Evolutionary conservation across 1,140 invertebrate species (phyloP), one percentile per base, ranked within the genome.

Genomic region (Pogonomyrmex californicus): DNA sequence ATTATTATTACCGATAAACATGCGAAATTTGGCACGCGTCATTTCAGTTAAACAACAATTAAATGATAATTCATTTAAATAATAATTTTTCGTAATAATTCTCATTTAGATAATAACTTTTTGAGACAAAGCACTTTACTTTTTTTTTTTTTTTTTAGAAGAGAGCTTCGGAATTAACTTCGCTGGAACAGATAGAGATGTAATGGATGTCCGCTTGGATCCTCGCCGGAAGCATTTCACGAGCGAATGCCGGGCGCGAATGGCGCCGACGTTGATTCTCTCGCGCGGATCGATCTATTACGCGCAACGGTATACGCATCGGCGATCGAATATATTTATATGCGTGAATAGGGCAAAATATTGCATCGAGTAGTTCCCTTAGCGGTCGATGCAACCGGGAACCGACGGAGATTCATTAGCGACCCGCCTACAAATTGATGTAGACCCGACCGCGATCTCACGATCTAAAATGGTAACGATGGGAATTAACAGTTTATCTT

Each of bases 391-490:
- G 60, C 0, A 7, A 6, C 41, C 9, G 41, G 30, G 44, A 14
- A 44, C 14, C 38, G 33, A 71, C 60, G 30, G 65, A 63, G 85
- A 44, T 76, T 87, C 87, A 68, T 87, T 89, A 89, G 81, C 85
- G 49, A 12, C 12, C 36, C 44, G 38, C 10, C 71, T 49, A 77
- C 77, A 89, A 88, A 90, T 89, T 73, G 44, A 87, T 87, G 75
- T 66, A 71, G 71, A 58, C 66, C 70, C 77, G 88, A 70, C 87
- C 91, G 44, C 86, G 81, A 92, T 92, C 91, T 92, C 91, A 92
- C 91, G 91, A 92, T 92, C 91, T 87, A 63, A 90, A 91, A 92
- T 90, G 87, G 86, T 91, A 92, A 92, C 87, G 85, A 90, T 92
- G 91, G 73, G 90, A 92, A 91, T 86, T 63, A 90, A 85, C 75